Percentiles rank a stretch among this genome's conserved stretches.
These are phyloP conservation scores for Porites lutea DNA, from an alignment of 64 coral and sea anemone species.

Conservation along the genomic window DNA sequence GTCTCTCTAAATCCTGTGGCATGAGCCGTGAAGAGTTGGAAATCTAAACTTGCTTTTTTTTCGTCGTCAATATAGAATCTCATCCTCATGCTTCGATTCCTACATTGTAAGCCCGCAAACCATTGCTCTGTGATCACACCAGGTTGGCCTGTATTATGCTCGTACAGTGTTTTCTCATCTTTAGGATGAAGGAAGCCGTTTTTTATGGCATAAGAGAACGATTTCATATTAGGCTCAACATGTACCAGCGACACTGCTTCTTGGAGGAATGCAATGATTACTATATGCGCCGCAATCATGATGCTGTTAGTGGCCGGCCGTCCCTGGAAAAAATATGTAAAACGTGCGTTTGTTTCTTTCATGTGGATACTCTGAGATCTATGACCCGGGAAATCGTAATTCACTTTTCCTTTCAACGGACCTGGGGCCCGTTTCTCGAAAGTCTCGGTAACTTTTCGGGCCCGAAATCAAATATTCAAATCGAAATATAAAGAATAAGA, in stretches of 20 bases:
- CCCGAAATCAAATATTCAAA: no score
- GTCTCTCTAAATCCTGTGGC: background rate
- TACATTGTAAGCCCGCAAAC: slow-evolving; percentile 20
- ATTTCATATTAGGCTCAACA: background rate
- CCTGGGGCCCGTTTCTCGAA: no score
- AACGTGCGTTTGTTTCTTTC: no score
- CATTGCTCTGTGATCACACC: slow-evolving; percentile 51
- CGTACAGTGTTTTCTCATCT: slow-evolving; percentile 18
- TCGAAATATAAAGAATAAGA: no score
- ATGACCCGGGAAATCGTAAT: no score
- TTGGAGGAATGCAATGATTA: background rate
- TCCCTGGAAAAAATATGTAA: no score
- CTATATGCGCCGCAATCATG: background rate
- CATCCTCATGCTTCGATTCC: slow-evolving; percentile 4
- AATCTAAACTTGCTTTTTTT: slow-evolving; percentile 29
- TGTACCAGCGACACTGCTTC: background rate
- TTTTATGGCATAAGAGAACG: slow-evolving; percentile 36
- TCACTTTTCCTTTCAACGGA: no score
- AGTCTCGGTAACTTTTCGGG: no score
- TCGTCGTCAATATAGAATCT: slow-evolving; percentile 52
- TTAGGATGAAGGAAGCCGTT: background rate
- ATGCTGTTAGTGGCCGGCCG: background rate
- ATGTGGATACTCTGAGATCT: no score
- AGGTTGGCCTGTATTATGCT: slow-evolving; percentile 24
- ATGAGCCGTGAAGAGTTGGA: slow-evolving; percentile 25